phyloP scores from a whole-genome alignment of 2,113 vertebrate genomes.

The Megaptera novaeangliae region DNA sequence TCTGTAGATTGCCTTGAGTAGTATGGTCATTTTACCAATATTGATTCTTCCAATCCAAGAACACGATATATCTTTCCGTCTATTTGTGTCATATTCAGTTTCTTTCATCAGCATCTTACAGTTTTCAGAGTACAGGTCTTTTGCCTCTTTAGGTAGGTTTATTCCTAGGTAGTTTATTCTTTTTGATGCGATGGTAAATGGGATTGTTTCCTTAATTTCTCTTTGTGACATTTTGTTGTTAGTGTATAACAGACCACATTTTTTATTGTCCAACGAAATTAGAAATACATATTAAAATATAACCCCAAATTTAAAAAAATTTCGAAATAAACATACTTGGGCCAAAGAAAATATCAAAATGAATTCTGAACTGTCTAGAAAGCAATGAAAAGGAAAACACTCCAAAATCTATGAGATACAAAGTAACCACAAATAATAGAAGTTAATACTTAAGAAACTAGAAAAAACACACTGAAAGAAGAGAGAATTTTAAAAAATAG shows the following conservation, averaged over 20 bases:
- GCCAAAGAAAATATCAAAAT: background rate
- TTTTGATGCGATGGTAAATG: too few species aligned
- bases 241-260: background rate
- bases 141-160: too few species aligned
- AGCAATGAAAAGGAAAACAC: background rate
- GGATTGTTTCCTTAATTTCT: too few species aligned
- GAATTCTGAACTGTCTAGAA: background rate
- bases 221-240: too few species aligned
- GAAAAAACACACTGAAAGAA: background rate
- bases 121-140: too few species aligned
- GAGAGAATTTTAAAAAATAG: background rate
- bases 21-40: too few species aligned
- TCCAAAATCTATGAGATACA: background rate
- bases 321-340: background rate
- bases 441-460: background rate
- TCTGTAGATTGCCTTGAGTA: too few species aligned
- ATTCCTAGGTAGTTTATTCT: too few species aligned
- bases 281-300: constrained; percentile 14
- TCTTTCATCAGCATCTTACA: too few species aligned
- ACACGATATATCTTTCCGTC: too few species aligned
- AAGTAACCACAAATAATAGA: background rate
- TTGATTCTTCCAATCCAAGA: too few species aligned
- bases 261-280: background rate
- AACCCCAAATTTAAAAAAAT: background rate
- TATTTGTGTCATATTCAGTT: too few species aligned